These are phyloP conservation scores for Phocides pigmalion DNA, from an alignment of 1,140 invertebrate species.

Conservation along the genomic window DNA sequence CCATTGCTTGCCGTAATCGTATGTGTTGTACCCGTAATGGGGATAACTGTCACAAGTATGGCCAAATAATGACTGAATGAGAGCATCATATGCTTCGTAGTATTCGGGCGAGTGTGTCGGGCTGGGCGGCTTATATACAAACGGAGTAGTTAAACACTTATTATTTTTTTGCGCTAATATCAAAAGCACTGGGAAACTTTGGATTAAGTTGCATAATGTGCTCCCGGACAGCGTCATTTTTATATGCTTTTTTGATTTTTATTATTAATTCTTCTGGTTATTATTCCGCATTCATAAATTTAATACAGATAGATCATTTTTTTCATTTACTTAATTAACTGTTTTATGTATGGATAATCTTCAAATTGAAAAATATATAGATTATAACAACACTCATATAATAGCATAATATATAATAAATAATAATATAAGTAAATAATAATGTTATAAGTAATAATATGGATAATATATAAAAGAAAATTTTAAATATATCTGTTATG, in stretches of 20 bases:
- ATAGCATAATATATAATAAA: no score
- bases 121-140: constrained; percentile 67
- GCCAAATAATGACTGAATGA: constrained; percentile 59
- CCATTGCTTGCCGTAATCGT: constrained; percentile 47
- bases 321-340: no score
- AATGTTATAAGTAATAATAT: no score
- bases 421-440: no score
- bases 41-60: constrained; percentile 33
- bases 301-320: no score
- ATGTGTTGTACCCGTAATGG: constrained; percentile 35
- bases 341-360: no score
- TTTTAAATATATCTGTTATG: no score
- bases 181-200: constrained; percentile 66
- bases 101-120: constrained; percentile 70
- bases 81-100: constrained; percentile 65
- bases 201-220: constrained; percentile 65
- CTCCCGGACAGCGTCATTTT: constrained; percentile 57
- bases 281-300: no score
- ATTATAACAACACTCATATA: no score
- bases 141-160: constrained; percentile 65
- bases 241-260: not conserved
- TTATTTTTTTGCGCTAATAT: constrained; percentile 70
- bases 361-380: no score
- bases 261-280: not conserved
- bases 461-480: no score